These are phyloP conservation scores for Plagiodera versicolora DNA, from an alignment of 2,888 invertebrate species.

Conservation along the genomic window DNA sequence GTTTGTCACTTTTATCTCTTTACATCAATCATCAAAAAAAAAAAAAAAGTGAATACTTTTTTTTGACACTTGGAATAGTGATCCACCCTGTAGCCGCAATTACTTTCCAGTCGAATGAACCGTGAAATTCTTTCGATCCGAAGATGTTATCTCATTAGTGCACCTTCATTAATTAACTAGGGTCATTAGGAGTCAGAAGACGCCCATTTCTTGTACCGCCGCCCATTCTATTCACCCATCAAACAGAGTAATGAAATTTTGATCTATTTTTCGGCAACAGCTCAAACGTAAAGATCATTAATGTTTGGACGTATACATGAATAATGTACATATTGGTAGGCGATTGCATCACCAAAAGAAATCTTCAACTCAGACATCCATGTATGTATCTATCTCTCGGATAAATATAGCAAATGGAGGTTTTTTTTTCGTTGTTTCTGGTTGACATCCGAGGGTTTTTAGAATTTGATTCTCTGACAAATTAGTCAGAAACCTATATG, in stretches of 20 bases:
- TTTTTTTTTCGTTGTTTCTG: no score
- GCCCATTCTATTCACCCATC: not conserved
- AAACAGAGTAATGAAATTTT: not conserved
- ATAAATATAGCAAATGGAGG: no score
- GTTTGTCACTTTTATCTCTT: no score
- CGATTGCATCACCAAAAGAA: no score
- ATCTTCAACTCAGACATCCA: no score
- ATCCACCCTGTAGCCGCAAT: not conserved
- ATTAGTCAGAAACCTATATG: no score
- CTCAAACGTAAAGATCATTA: not conserved
- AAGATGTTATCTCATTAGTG: not conserved
- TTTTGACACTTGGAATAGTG: not conserved
- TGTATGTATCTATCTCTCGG: no score
- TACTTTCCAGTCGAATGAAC: not conserved
- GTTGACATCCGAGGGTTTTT: no score
- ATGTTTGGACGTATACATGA: not conserved
- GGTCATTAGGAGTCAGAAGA: not conserved
- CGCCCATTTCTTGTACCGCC: not conserved
- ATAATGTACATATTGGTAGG: no score
- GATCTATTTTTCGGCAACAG: not conserved
- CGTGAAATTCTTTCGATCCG: not conserved
- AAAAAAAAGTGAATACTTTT: no score
- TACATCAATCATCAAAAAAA: no score
- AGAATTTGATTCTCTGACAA: no score
- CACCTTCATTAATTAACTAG: not conserved